Evolutionary conservation across 2,113 vertebrate species (phyloP).

Genomic region (Paradoxurus hermaphroditus): DNA sequence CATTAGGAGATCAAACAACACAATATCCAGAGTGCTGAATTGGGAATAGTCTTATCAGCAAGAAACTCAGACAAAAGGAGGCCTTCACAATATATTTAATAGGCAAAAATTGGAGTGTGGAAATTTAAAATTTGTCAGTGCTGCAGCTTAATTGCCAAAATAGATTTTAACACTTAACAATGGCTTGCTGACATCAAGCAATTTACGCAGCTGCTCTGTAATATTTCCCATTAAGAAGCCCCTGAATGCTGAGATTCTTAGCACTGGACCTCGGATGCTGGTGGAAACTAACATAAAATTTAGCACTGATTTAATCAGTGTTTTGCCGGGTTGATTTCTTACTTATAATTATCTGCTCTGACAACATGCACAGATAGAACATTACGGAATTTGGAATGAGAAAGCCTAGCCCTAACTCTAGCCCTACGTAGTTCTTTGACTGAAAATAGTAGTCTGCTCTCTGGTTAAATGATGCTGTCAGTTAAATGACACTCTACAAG

Average conservation of each 20-base stretch:
- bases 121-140: constrained; percentile 3
- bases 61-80: neutral
- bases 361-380: neutral
- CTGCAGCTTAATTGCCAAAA: constrained; percentile 12
- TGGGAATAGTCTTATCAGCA: neutral
- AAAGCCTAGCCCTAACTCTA: neutral
- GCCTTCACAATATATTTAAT: neutral
- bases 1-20: constrained; percentile 32
- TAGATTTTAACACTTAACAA: constrained; percentile 62
- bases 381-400: neutral
- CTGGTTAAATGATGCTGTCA: neutral
- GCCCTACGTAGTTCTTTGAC: neutral
- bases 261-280: neutral
- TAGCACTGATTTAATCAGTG: neutral
- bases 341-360: neutral
- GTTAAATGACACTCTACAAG: neutral
- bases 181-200: constrained; percentile 26
- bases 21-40: neutral
- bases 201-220: constrained; percentile 25
- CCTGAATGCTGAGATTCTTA: constrained; percentile 34
- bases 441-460: neutral
- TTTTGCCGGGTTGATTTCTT: neutral
- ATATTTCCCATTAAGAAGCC: constrained; percentile 46
- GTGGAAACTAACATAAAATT: constrained; percentile 48
- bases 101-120: neutral